Base-by-base conservation (phyloP, 30 jellyfish, hydroid and myxozoan species). In the Hydractinia echinata region DNA sequence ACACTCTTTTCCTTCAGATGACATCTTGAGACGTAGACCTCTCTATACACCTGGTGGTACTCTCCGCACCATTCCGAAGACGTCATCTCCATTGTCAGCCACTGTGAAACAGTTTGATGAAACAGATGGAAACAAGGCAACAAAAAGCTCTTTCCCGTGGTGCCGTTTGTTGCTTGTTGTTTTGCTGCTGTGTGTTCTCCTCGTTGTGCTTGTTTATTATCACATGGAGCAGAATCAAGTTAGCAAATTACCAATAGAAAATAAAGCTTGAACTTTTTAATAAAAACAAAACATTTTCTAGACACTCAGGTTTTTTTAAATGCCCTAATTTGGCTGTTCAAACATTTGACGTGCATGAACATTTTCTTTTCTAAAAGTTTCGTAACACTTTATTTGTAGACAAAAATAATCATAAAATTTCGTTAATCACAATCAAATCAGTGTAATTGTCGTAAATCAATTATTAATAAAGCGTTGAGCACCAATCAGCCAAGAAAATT, bases 21-120 rank as follows among this genome's bases (percentile, higher is more conserved):
- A 77, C 50, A 51, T 18, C 9, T 66, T 54, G 53, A 49, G 76
- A 52, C 53, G 79, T 10, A 77, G 79, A 55, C 76, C 85, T 7
- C 53, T 77, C 78, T 77, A 77, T 60, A 77, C 85, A 10, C 85
- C 85, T 15, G 76, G 61, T 30, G 85, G 85, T 5, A 76, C 79
- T 15, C 58, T 30, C 18, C 80, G 61, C 44, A 16, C 79, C 1
- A 16, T 51, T 3, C 61, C 80, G 19, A 54, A 11, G 13, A 77
- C 85, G 6, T 53, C 55, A 77, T 49, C 55, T 54, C 13, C 39
- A 0, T 10, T 11, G 0, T 4, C 76, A 51, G 74, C 19, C 19
- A 7, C 18, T n/a, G 30, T 58, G n/a, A 30, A 30, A 20, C 60
- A 19, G n/a, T 19, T 14, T 7, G 39, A 71, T 8, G 30, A 54